These are phyloP conservation scores for Heliangelus exortis DNA, from an alignment of 2,797 vertebrate genomes.

Conservation along the genomic window DNA sequence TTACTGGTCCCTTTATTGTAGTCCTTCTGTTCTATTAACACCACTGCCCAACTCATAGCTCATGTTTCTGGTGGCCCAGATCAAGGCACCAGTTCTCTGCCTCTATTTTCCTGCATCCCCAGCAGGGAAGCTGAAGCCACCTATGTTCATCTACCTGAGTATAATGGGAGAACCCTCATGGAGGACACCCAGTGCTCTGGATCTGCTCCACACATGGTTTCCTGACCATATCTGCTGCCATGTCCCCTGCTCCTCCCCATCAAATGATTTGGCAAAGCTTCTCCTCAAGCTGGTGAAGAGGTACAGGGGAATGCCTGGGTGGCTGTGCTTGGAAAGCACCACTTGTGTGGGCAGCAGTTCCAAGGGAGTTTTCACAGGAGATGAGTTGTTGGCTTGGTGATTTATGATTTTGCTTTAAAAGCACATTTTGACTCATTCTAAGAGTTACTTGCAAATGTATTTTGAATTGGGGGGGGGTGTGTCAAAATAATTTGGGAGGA, in stretches of 20 bases:
- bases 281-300: background rate
- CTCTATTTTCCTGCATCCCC: background rate
- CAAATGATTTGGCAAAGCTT: background rate
- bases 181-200: background rate
- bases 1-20: background rate
- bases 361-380: background rate
- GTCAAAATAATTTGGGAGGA: background rate
- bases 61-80: rapidly evolving
- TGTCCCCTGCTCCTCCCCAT: background rate
- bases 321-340: background rate
- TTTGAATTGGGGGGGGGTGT: background rate
- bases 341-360: background rate
- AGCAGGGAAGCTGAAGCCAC: background rate
- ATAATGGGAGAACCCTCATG: background rate
- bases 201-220: background rate
- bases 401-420: background rate
- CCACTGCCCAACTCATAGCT: background rate
- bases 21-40: background rate
- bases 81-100: background rate
- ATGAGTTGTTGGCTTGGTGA: background rate
- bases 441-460: background rate
- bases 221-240: rapidly evolving
- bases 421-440: background rate
- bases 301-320: background rate
- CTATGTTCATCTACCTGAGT: too few species aligned